A percentile compares a stretch with the other conserved stretches of the same genome.
These are phyloP conservation scores for Pollimyrus isidori DNA, from an alignment of 2,113 vertebrate species.

Conservation along the genomic window DNA sequence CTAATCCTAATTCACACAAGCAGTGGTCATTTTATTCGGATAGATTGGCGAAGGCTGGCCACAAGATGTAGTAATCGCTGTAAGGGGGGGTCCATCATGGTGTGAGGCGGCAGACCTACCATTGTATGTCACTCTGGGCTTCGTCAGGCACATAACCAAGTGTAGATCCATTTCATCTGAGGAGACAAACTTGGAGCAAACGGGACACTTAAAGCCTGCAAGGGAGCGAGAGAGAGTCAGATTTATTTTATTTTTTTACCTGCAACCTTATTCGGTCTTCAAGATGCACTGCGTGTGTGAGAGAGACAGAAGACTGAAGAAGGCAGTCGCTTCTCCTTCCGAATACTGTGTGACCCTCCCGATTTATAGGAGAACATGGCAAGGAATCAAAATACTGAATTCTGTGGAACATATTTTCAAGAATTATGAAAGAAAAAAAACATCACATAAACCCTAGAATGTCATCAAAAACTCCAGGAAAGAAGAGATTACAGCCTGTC, in stretches of 20 bases:
- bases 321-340: background rate
- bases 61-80: background rate
- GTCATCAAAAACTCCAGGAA: background rate
- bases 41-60: background rate
- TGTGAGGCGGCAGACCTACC: slow-evolving; percentile 58
- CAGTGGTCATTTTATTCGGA: background rate
- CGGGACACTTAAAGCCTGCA: slow-evolving; percentile 89
- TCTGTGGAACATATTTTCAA: background rate
- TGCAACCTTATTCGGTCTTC: background rate
- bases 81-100: background rate
- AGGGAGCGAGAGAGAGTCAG: background rate
- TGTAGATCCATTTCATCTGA: slow-evolving; percentile 95
- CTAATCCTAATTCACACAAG: background rate
- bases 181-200: slow-evolving; percentile 91
- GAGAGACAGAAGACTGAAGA: background rate
- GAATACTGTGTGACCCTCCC: background rate
- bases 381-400: background rate
- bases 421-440: background rate
- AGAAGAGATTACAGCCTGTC: background rate
- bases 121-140: slow-evolving; percentile 91
- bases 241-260: background rate
- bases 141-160: slow-evolving; percentile 92
- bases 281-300: background rate
- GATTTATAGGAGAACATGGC: background rate
- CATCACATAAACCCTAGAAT: background rate